Evolutionary conservation across 2,797 vertebrate genomes (phyloP).

Genomic region (Ceyx erithaca): DNA sequence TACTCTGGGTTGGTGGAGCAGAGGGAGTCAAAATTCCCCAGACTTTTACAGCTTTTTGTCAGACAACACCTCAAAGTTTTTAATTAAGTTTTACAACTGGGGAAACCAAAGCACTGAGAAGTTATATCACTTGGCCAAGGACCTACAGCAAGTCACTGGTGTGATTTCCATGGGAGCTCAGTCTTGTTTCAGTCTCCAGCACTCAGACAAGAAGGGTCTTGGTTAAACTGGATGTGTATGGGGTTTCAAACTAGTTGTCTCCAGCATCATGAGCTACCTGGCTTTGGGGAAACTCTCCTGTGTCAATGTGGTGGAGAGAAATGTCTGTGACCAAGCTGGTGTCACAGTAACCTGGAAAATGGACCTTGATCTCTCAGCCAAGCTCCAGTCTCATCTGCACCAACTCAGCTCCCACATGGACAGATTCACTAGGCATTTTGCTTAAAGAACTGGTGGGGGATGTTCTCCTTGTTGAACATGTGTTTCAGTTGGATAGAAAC

Average conservation of each 20-base stretch:
- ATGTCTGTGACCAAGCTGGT: background rate
- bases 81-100: background rate
- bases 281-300: background rate
- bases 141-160: background rate
- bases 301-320: background rate
- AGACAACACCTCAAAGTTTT: background rate
- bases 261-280: background rate
- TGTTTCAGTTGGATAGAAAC: conserved; percentile 24
- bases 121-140: background rate
- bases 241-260: background rate
- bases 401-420: background rate
- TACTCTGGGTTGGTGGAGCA: background rate
- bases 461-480: background rate
- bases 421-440: background rate
- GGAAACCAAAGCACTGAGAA: background rate
- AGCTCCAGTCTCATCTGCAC: background rate
- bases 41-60: background rate
- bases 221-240: background rate
- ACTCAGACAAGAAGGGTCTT: background rate
- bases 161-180: background rate
- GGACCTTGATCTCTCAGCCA: background rate
- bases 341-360: background rate
- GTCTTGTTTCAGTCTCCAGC: background rate
- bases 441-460: background rate
- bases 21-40: background rate